Evolutionary conservation across 2,113 vertebrate genomes (phyloP).

Genomic region (Corydoras sp.): DNA sequence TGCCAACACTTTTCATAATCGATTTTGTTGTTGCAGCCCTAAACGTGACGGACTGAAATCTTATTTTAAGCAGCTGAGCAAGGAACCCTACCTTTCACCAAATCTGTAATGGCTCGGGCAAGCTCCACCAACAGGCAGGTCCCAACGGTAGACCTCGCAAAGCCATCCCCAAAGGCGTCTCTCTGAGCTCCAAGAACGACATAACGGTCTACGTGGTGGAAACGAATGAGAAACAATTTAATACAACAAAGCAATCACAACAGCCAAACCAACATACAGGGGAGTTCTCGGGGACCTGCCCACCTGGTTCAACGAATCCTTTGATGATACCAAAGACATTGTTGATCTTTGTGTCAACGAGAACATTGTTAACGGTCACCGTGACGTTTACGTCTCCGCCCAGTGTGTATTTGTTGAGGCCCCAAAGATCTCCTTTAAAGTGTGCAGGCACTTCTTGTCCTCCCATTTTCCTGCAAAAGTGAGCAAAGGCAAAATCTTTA

Average conservation of each 20-base stretch:
- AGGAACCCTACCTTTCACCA: constrained; percentile 71
- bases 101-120: constrained; percentile 62
- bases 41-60: no score
- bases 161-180: constrained; percentile 78
- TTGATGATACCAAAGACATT: constrained; percentile 88
- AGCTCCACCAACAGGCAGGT: constrained; percentile 78
- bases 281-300: background rate
- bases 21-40: no score
- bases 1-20: no score
- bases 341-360: constrained; percentile 71
- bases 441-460: rapidly evolving
- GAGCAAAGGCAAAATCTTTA: background rate
- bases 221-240: background rate
- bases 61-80: no score
- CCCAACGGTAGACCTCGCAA: constrained; percentile 75
- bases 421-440: constrained; percentile 9
- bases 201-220: constrained; percentile 71
- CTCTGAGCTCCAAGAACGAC: constrained; percentile 88
- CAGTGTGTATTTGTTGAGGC: constrained; percentile 46
- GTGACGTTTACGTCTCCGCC: constrained; percentile 54
- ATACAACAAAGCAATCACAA: background rate
- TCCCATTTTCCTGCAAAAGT: constrained; percentile 63
- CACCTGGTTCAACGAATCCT: constrained; percentile 84
- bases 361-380: constrained; percentile 71
- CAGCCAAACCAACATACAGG: background rate